Percentiles rank a stretch among this genome's conserved stretches.
phyloP scores from a whole-genome alignment of 2,113 vertebrate species.

The Copsychus sechellarum region DNA sequence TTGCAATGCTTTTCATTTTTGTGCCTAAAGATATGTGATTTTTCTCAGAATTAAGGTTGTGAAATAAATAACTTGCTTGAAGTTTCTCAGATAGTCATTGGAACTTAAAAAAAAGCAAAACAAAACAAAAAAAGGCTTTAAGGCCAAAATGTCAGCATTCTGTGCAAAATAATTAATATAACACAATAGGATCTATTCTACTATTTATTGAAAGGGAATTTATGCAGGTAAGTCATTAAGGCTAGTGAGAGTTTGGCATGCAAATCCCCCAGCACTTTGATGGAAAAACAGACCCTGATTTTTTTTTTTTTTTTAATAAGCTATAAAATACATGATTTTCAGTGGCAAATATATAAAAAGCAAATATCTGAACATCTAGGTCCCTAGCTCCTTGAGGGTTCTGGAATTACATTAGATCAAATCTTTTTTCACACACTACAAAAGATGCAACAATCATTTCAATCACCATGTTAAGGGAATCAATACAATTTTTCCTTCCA shows the following conservation, averaged over 20 bases:
- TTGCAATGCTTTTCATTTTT: not conserved
- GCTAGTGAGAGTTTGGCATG: conserved; percentile 63
- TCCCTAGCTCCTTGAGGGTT: conserved; percentile 29
- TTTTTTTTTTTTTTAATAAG: not conserved
- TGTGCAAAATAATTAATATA: conserved; percentile 76
- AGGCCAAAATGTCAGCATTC: conserved; percentile 67
- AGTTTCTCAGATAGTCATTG: conserved; percentile 69
- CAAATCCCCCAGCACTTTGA: conserved; percentile 68
- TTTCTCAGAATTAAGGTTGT: conserved; percentile 19
- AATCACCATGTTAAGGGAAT: conserved; percentile 65
- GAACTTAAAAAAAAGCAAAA: conserved; percentile 30
- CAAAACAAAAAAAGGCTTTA: conserved; percentile 28
- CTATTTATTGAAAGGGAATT: conserved; percentile 75
- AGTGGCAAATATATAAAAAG: conserved; percentile 35
- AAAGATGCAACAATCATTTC: conserved; percentile 72
- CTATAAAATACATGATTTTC: conserved; percentile 54
- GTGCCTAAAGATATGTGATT: not conserved
- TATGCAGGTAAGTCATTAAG: conserved; percentile 82
- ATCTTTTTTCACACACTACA: conserved; percentile 56
- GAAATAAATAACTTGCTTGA: conserved; percentile 65
- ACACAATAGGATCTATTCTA: conserved; percentile 68
- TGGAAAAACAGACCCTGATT: conserved; percentile 44
- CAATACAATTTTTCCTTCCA: conserved; percentile 55
- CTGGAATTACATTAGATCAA: conserved; percentile 68
- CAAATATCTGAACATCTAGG: conserved; percentile 53